These are phyloP conservation scores for Brachionus sp. DNA, from an alignment of 1,140 invertebrate species.

Conservation along the genomic window DNA sequence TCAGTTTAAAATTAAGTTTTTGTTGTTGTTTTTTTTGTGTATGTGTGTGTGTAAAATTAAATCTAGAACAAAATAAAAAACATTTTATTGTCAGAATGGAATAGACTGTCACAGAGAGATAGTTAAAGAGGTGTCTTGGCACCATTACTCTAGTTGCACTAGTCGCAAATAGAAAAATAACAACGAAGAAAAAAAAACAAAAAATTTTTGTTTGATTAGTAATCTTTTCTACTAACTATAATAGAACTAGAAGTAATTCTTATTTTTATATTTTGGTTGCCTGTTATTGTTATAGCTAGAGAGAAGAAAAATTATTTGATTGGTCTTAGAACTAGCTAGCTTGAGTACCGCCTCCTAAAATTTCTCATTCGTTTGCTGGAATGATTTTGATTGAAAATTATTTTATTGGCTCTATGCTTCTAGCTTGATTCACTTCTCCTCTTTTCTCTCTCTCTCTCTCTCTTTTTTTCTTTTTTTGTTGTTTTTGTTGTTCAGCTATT, in stretches of 20 bases:
- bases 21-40: neutral
- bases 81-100: neutral
- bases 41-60: neutral
- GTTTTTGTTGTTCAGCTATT: no score
- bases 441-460: neutral
- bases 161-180: neutral
- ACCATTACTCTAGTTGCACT: neutral
- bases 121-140: neutral
- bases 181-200: neutral
- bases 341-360: neutral
- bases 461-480: neutral
- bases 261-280: conserved; percentile 30
- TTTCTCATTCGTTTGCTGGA: neutral
- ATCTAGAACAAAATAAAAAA: neutral
- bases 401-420: neutral
- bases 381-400: neutral
- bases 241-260: conserved; percentile 38
- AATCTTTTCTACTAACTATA: conserved; percentile 41
- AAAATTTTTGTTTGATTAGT: neutral
- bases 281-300: conserved; percentile 32
- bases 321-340: neutral
- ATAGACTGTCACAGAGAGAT: neutral
- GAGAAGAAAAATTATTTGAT: neutral
- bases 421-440: neutral
- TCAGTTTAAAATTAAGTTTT: conserved; percentile 1